These are phyloP conservation scores for Ornithoptera alexandrae DNA, from an alignment of 2,888 invertebrate species.

Conservation along the genomic window DNA sequence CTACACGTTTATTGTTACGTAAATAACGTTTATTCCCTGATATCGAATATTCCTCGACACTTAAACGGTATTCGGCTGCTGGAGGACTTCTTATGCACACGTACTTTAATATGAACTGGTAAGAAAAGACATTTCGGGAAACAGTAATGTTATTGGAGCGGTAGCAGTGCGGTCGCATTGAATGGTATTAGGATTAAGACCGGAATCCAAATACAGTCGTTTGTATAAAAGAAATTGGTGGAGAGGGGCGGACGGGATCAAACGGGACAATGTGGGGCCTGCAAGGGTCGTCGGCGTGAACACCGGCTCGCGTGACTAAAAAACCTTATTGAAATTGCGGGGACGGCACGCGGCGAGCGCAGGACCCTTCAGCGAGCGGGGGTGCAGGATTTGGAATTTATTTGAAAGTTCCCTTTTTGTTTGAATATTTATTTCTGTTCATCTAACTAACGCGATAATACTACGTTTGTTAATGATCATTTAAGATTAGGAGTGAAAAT, in stretches of 20 bases:
- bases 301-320: slow-evolving; percentile 32
- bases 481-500: too few species aligned
- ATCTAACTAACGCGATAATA: too few species aligned
- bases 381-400: too few species aligned
- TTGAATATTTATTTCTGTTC: too few species aligned
- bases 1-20: too few species aligned
- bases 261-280: slow-evolving; percentile 16
- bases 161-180: slow-evolving; percentile 10
- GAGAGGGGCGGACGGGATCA: not conserved
- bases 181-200: slow-evolving; percentile 24
- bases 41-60: too few species aligned
- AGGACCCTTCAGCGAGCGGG: too few species aligned
- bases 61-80: not conserved
- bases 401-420: too few species aligned
- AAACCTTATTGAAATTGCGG: slow-evolving; percentile 35
- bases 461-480: too few species aligned
- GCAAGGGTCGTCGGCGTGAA: slow-evolving; percentile 33
- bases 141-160: slow-evolving; percentile 4
- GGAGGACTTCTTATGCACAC: not conserved
- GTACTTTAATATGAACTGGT: not conserved
- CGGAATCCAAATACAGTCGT: slow-evolving; percentile 23
- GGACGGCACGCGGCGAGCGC: too few species aligned
- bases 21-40: too few species aligned
- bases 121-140: not conserved
- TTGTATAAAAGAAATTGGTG: slow-evolving; percentile 18